A percentile compares a stretch with the other conserved stretches of the same genome.
Conservation (phyloP, 2,888 invertebrate species). For the Tetragnatha montana region DNA sequence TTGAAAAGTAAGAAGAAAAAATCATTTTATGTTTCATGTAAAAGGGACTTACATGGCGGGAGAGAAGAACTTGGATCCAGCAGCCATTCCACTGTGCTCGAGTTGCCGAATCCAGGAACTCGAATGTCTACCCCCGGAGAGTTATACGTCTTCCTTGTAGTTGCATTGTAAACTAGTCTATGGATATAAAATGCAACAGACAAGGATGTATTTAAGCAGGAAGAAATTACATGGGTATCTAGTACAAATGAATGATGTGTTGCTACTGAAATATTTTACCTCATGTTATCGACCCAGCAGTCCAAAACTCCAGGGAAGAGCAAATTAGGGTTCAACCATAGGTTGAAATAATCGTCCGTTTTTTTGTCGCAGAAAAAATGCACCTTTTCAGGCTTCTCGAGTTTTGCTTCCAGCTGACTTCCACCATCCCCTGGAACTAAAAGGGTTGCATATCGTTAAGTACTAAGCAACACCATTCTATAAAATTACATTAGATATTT, state of each 20-base stretch:
- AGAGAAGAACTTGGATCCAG: conserved; percentile 87
- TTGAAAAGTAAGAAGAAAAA: background rate
- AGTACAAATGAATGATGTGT: conserved; percentile 5
- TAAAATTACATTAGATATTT: no score
- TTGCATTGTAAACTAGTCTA: conserved; percentile 88
- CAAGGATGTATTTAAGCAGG: background rate
- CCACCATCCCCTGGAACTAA: conserved; percentile 98
- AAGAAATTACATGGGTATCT: background rate
- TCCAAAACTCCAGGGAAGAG: conserved; percentile 92
- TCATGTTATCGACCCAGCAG: conserved; percentile 86
- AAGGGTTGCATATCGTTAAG: conserved; percentile 65
- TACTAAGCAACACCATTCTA: no score
- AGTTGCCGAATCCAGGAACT: conserved; percentile 92
- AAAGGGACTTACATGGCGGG: conserved; percentile 11
- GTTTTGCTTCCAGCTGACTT: conserved; percentile 91
- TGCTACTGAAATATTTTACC: conserved; percentile 73
- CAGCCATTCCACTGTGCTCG: conserved; percentile 93
- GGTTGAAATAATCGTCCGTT: conserved; percentile 87
- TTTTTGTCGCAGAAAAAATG: conserved; percentile 91
- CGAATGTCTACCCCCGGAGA: conserved; percentile 87
- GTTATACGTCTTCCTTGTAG: conserved; percentile 87
- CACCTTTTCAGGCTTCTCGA: conserved; percentile 87
- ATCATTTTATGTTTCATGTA: background rate
- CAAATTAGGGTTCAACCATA: conserved; percentile 96
- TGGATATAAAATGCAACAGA: background rate